phyloP scores from a whole-genome alignment of 2,113 vertebrate species.

The Lynx canadensis region DNA sequence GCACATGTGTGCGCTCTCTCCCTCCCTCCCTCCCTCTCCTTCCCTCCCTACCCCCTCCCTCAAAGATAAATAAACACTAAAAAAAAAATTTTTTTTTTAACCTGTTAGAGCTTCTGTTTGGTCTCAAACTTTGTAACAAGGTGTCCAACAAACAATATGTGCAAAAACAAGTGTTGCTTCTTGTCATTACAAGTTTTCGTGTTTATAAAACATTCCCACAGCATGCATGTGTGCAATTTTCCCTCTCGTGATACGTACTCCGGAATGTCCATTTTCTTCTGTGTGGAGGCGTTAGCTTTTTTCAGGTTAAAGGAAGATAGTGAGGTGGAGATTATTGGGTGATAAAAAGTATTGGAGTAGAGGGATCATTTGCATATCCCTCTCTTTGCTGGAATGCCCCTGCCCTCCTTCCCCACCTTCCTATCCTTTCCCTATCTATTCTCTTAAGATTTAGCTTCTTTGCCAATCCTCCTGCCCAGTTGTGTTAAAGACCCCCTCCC shows the following conservation, averaged over 20 bases:
- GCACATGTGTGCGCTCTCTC: accelerated
- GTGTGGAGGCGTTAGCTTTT: neutral
- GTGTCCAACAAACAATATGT: neutral
- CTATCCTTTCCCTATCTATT: neutral
- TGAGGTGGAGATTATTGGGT: neutral
- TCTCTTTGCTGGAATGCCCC: neutral
- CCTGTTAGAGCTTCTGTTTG: neutral
- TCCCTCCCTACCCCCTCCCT: too few species aligned
- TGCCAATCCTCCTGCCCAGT: neutral
- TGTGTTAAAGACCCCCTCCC: neutral
- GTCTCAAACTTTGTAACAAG: neutral
- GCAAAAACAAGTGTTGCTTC: neutral
- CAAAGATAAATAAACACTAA: too few species aligned
- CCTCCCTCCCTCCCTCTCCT: too few species aligned
- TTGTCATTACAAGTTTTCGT: neutral
- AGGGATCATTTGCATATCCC: neutral
- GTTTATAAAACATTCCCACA: neutral
- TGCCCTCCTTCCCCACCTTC: neutral
- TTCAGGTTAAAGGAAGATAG: neutral
- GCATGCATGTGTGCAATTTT: neutral
- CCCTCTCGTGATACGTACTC: neutral
- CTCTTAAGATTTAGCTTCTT: neutral
- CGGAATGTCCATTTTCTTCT: neutral
- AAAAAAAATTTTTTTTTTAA: neutral
- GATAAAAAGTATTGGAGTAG: neutral